Evolutionary conservation across 2,113 vertebrate species (phyloP).

Genomic region (Crotophaga sulcirostris): DNA sequence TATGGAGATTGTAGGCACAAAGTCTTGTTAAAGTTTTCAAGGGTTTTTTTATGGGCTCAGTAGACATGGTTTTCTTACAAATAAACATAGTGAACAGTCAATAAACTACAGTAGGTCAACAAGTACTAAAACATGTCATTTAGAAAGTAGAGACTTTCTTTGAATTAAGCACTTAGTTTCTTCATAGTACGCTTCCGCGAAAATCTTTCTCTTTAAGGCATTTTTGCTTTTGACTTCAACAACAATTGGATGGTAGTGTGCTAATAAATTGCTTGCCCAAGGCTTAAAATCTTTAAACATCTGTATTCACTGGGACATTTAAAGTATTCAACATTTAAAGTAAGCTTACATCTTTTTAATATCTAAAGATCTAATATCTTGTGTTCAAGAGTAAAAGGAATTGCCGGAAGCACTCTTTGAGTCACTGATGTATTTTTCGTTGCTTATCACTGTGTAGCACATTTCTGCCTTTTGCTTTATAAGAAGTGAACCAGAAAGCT

Average conservation of each 20-base stretch:
- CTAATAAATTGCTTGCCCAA: not conserved
- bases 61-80: not conserved
- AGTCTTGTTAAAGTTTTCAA: not conserved
- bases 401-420: not conserved
- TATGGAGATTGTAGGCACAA: not conserved
- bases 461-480: not conserved
- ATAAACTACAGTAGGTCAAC: not conserved
- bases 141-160: not conserved
- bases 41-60: not conserved
- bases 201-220: not conserved
- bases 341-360: not conserved
- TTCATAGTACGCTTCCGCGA: rapidly evolving
- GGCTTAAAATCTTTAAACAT: not conserved
- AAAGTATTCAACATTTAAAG: not conserved
- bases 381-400: not conserved
- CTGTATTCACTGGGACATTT: not conserved
- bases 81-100: not conserved
- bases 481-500: not conserved
- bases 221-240: not conserved
- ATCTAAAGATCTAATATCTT: not conserved
- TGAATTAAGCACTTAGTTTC: not conserved
- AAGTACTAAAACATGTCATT: not conserved
- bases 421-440: not conserved
- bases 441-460: not conserved
- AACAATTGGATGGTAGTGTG: not conserved